These are phyloP conservation scores for Sipha maydis DNA, from an alignment of 2,888 invertebrate genomes.

Conservation along the genomic window DNA sequence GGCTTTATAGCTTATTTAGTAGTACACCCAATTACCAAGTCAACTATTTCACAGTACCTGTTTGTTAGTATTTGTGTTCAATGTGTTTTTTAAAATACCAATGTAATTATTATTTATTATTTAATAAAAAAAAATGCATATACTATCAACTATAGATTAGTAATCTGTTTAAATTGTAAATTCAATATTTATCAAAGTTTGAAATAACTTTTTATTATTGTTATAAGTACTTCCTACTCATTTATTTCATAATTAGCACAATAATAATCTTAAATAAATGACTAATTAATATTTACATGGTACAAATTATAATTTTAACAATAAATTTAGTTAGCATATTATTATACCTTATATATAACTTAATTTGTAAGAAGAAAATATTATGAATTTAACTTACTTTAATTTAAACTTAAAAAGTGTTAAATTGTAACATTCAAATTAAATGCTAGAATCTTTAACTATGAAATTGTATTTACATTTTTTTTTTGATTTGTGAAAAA, in stretches of 20 bases:
- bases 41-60: no score
- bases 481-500: conserved; percentile 5
- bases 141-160: background rate
- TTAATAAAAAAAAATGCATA: background rate
- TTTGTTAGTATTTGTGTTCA: no score
- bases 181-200: background rate
- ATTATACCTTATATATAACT: background rate
- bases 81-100: no score
- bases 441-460: no score
- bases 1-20: no score
- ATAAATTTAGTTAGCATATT: background rate
- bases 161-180: background rate
- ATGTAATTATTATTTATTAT: no score
- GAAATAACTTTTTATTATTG: background rate
- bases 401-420: background rate
- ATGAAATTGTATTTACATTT: conserved; percentile 23
- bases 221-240: background rate
- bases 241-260: no score
- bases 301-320: conserved; percentile 6
- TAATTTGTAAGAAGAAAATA: conserved; percentile 8
- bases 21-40: no score
- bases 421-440: background rate
- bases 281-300: background rate
- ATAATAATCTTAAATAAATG: no score
- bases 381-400: background rate